phyloP scores from a whole-genome alignment of 2,113 vertebrate species.

The Takifugu bimaculatus region DNA sequence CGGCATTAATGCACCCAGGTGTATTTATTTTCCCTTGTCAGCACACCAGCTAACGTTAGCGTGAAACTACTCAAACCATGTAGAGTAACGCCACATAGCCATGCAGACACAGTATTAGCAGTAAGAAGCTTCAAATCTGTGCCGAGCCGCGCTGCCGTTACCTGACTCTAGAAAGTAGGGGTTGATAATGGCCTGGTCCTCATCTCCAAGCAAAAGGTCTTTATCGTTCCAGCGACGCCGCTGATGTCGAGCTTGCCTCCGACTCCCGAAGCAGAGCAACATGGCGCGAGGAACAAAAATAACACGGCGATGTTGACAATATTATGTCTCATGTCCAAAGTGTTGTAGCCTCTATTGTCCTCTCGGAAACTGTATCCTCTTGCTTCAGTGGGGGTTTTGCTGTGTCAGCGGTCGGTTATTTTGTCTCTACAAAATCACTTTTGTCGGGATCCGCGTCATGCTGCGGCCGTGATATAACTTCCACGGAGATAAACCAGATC shows the following conservation, averaged over 20 bases:
- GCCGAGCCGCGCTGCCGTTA: slow-evolving; percentile 40
- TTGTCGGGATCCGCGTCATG: slow-evolving; percentile 5
- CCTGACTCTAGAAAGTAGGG: slow-evolving; percentile 61
- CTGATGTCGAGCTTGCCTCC: slow-evolving; percentile 39
- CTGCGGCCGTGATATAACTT: slow-evolving; percentile 16
- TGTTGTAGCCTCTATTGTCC: not conserved
- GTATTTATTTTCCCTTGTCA: not conserved
- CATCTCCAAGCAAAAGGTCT: slow-evolving; percentile 49
- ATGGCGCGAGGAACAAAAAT: slow-evolving; percentile 30
- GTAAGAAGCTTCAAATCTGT: not conserved
- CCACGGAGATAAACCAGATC: slow-evolving; percentile 29
- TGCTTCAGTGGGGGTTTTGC: slow-evolving; percentile 1
- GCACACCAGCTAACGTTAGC: not conserved
- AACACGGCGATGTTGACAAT: slow-evolving; percentile 3
- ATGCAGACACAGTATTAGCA: not conserved
- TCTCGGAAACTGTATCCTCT: not conserved
- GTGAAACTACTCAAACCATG: not conserved
- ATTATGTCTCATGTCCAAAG: not conserved
- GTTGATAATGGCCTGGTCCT: slow-evolving; percentile 48
- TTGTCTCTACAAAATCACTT: not conserved
- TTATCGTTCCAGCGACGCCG: slow-evolving; percentile 46
- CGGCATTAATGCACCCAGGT: too few species aligned
- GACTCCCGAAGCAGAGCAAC: slow-evolving; percentile 68
- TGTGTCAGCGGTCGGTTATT: slow-evolving; percentile 7
- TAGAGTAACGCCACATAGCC: not conserved